Base-by-base conservation (phyloP, 1,140 invertebrate genomes). In the Papilio glaucus region DNA sequence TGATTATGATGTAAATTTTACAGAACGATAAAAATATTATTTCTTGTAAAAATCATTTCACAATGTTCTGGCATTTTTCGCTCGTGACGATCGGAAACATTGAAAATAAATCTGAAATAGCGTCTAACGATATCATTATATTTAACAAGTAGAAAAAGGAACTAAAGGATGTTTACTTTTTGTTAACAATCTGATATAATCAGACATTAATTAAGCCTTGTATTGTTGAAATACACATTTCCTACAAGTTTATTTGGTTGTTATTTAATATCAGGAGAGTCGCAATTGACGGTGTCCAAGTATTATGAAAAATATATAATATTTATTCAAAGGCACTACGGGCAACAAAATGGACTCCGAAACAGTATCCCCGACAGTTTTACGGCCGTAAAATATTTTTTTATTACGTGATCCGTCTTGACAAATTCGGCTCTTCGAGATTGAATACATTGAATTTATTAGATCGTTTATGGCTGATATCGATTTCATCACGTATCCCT, bases 351-450 rank as follows among this genome's bases (percentile, higher is more conserved):
- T 9, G n/a, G 21, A 1, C 49, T 57, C 49, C 21, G 10, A 12
- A 57, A 57, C 21, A 57, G 49, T 57, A 33, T 37, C 29, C 7
- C 15, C 62, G 33, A 41, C 33, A 65, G 15, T 38, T 65, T 65
- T 65, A 38, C 33, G 29, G 37, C 18, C 37, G 29, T 18, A 18
- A 2, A 38, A 38, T 21, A 65, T 39, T 38, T 65, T 38, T 65
- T 65, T 65, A 65, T 65, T 65, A 39, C 62, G n/a, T 39, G n/a
- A 65, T 38, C 62, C 62, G 12, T 38, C 62, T 65, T 65, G 62
- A 65, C 62, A 41, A 65, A 65, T 39, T 65, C 62, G 18, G n/a
- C 62, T 10, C 62, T 37, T n/a, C 29, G 29, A 65, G 33, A 65
- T 65, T 65, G 37, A 65, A 65, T 37, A 39, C 62, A 65, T 21